Percentiles rank a stretch among this genome's conserved stretches.
These are phyloP conservation scores for Gryllus longicercus DNA, from an alignment of 2,888 invertebrate species.

Conservation along the genomic window DNA sequence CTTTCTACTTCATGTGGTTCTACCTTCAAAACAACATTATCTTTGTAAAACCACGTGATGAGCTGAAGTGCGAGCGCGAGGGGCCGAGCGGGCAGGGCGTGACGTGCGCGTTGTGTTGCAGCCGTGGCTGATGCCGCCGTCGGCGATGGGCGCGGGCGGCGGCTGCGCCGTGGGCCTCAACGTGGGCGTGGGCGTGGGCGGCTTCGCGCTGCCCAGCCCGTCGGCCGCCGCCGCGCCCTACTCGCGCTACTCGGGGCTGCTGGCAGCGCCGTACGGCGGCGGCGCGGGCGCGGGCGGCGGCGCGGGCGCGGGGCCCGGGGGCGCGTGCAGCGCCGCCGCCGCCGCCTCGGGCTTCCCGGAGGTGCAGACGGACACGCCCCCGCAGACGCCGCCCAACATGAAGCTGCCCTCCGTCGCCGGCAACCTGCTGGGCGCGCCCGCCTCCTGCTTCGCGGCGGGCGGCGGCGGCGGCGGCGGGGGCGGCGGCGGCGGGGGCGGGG, in stretches of 20 bases:
- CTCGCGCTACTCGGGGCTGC: constrained; percentile 48
- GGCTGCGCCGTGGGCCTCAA: constrained; percentile 41
- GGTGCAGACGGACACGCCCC: constrained; percentile 85
- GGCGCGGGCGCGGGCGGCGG: constrained; percentile 40
- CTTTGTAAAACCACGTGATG: too few relatives aligned
- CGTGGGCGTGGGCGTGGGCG: constrained; percentile 36
- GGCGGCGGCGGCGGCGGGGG: constrained; percentile 32
- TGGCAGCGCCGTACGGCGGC: constrained; percentile 47
- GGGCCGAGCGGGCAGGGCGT: constrained; percentile 22
- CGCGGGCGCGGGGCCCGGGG: constrained; percentile 44
- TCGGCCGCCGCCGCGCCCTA: constrained; percentile 46
- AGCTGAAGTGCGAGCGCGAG: too few relatives aligned
- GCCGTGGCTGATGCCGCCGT: constrained; percentile 45
- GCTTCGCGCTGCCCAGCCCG: background rate
- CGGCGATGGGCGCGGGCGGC: constrained; percentile 41
- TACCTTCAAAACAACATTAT: too few relatives aligned
- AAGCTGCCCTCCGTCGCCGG: constrained; percentile 78
- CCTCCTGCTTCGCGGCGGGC: constrained; percentile 41
- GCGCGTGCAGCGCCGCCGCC: constrained; percentile 55
- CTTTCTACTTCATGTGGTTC: too few relatives aligned
- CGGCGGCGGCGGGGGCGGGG: constrained; percentile 24
- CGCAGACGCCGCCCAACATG: constrained; percentile 92
- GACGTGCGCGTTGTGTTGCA: constrained; percentile 50
- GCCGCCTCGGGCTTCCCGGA: constrained; percentile 64
- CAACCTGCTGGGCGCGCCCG: constrained; percentile 53